Conservation (phyloP, 2,888 invertebrate genomes). For the Hoplodrina ambigua region DNA sequence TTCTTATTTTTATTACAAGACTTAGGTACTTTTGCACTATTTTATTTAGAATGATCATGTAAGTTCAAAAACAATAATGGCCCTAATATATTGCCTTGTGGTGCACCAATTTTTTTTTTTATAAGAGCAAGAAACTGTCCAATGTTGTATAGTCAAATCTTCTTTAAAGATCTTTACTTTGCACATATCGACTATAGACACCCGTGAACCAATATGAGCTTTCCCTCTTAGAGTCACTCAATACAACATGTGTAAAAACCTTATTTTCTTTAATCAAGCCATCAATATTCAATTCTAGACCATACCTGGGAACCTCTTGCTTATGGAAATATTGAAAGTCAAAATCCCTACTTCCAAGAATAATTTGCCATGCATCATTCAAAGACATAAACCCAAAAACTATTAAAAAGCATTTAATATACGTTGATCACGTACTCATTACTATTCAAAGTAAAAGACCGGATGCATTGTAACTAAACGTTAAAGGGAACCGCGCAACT, state of each 20-base stretch:
- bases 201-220: too few species aligned
- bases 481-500: slow-evolving; percentile 69
- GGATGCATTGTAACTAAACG: slow-evolving; percentile 75
- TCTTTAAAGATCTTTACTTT: background rate
- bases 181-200: background rate
- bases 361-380: slow-evolving; percentile 33
- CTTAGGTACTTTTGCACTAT: too few species aligned
- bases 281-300: too few species aligned
- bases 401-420: slow-evolving; percentile 51
- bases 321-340: too few species aligned
- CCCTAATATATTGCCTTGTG: background rate
- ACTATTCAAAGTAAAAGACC: slow-evolving; percentile 76
- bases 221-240: background rate
- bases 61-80: background rate
- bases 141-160: too few species aligned
- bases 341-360: slow-evolving; percentile 6
- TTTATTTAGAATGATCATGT: background rate
- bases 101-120: background rate
- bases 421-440: slow-evolving; percentile 73
- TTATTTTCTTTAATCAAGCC: too few species aligned
- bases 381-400: slow-evolving; percentile 35
- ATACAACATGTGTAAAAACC: background rate
- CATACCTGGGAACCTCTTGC: too few species aligned
- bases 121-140: background rate
- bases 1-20: too few species aligned